A percentile compares a stretch with the other conserved stretches of the same genome.
These are phyloP conservation scores for Penaeus japonicus DNA, from an alignment of 1,140 invertebrate species.

Conservation along the genomic window DNA sequence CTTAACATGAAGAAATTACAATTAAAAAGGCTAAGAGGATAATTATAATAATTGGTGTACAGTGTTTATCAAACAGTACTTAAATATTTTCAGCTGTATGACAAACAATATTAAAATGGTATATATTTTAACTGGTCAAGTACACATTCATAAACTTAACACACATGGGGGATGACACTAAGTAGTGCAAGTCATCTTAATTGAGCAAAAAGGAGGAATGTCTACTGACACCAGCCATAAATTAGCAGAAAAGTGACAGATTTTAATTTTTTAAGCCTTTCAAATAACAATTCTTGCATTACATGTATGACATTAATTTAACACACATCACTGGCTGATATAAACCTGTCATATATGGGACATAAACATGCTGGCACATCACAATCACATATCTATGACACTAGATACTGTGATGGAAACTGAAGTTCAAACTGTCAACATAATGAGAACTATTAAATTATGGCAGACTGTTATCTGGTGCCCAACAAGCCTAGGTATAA, in stretches of 20 bases:
- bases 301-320: background rate
- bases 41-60: too few relatives aligned
- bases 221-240: constrained; percentile 45
- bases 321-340: background rate
- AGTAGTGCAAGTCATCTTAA: constrained; percentile 42
- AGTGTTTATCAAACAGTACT: too few relatives aligned
- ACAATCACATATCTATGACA: constrained; percentile 46
- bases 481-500: constrained; percentile 22
- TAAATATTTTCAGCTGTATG: too few relatives aligned
- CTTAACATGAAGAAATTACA: too few relatives aligned
- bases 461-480: constrained; percentile 17
- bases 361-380: constrained; percentile 34
- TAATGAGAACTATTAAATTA: background rate
- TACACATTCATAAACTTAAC: constrained; percentile 43
- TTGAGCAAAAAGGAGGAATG: constrained; percentile 53
- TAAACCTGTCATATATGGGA: constrained; percentile 10
- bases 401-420: constrained; percentile 29
- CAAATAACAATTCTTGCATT: background rate
- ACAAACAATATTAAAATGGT: too few relatives aligned
- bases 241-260: constrained; percentile 15
- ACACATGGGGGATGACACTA: constrained; percentile 19
- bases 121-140: background rate
- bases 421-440: background rate
- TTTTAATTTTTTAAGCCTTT: background rate
- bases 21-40: too few relatives aligned